Percentiles rank a stretch among this genome's conserved stretches.
Conservation (phyloP, 1,140 invertebrate species). For the Lasioglossum albipes region DNA sequence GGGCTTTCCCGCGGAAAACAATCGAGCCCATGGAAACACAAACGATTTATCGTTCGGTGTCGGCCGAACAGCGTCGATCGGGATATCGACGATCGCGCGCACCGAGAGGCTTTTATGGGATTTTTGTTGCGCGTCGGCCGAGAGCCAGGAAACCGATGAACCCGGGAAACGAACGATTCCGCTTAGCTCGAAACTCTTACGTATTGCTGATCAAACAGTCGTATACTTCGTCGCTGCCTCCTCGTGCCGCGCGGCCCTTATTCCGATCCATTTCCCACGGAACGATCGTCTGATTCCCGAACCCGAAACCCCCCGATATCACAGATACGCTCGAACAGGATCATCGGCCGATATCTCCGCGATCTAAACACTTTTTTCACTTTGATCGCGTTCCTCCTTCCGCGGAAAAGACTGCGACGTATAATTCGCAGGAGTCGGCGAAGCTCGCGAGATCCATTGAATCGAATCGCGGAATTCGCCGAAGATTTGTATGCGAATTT, state of each 20-base stretch:
- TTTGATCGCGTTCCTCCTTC: too few relatives aligned
- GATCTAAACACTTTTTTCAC: too few relatives aligned
- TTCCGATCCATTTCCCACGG: conserved; percentile 18
- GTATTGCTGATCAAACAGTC: conserved; percentile 47
- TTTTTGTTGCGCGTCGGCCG: conserved; percentile 7
- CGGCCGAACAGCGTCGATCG: background rate
- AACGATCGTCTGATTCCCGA: conserved; percentile 14
- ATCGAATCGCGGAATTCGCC: too few relatives aligned
- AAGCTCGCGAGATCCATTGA: too few relatives aligned
- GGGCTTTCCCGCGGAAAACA: conserved; percentile 31
- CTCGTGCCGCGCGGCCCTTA: background rate
- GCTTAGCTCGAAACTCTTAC: conserved; percentile 30
- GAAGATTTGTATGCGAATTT: too few relatives aligned
- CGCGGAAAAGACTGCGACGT: too few relatives aligned
- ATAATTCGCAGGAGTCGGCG: too few relatives aligned
- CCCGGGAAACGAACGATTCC: conserved; percentile 3
- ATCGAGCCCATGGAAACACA: background rate
- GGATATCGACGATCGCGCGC: conserved; percentile 18
- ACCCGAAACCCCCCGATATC: background rate
- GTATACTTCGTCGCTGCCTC: conserved; percentile 21
- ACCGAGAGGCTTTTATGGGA: conserved; percentile 17
- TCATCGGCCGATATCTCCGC: too few relatives aligned
- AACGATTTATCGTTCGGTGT: too few relatives aligned
- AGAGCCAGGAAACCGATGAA: background rate
- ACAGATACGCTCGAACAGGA: too few relatives aligned